phyloP scores from a whole-genome alignment of 2,888 invertebrate genomes.

The Horisme vitalbata region DNA sequence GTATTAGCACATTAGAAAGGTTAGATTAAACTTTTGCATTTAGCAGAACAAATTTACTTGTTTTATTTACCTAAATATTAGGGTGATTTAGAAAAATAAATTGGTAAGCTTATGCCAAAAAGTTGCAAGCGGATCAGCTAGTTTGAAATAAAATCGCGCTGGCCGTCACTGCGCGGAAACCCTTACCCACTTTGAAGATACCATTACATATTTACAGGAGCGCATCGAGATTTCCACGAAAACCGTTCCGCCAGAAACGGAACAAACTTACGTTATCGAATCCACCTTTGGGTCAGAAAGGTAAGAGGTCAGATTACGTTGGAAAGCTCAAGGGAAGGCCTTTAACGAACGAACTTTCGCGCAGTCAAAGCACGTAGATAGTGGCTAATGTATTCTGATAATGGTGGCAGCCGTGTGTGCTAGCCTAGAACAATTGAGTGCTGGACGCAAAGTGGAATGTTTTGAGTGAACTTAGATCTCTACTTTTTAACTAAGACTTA shows the following conservation, averaged over 20 bases:
- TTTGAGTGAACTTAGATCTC: slow-evolving; percentile 8
- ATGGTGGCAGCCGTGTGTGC: slow-evolving; percentile 52
- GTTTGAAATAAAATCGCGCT: background rate
- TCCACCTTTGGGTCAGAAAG: slow-evolving; percentile 37
- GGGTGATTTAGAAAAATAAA: too few relatives aligned
- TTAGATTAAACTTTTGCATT: too few relatives aligned
- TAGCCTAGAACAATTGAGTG: slow-evolving; percentile 21
- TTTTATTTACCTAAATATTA: too few relatives aligned
- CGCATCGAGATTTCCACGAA: slow-evolving; percentile 13
- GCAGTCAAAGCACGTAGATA: slow-evolving; percentile 60
- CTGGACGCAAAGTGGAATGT: slow-evolving; percentile 17
- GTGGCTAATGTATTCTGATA: slow-evolving; percentile 65
- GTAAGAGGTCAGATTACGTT: slow-evolving; percentile 45
- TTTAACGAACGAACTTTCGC: slow-evolving; percentile 55
- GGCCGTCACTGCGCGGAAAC: background rate
- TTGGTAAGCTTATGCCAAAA: too few relatives aligned
- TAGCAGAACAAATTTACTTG: too few relatives aligned
- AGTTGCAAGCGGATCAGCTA: too few relatives aligned
- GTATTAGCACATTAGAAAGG: too few relatives aligned
- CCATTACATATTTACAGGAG: slow-evolving; percentile 12
- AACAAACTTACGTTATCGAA: slow-evolving; percentile 28
- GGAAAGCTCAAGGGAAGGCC: slow-evolving; percentile 48
- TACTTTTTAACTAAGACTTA: too few relatives aligned
- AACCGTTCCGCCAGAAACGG: slow-evolving; percentile 12
- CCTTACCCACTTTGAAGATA: slow-evolving; percentile 4